phyloP scores from a whole-genome alignment of 1,140 invertebrate species.

The Adoxophyes honmai region DNA sequence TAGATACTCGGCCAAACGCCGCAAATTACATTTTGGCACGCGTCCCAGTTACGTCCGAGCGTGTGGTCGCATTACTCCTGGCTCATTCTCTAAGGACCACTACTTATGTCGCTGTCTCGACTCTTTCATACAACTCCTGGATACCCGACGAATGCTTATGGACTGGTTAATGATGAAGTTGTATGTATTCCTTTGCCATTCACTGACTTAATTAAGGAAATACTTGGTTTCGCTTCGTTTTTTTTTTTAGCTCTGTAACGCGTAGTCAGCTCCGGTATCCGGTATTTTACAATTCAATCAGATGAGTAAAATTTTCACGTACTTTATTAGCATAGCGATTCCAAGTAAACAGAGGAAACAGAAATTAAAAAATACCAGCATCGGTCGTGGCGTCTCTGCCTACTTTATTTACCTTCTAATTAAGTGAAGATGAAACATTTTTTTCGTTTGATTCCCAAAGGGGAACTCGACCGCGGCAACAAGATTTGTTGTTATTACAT shows the following conservation, averaged over 20 bases:
- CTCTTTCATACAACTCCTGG: slow-evolving; percentile 27
- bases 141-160: not conserved
- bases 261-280: no score
- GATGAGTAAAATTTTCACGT: not conserved
- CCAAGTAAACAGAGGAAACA: not conserved
- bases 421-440: slow-evolving; percentile 36
- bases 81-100: slow-evolving; percentile 25
- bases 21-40: slow-evolving; percentile 9
- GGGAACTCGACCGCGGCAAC: slow-evolving; percentile 29
- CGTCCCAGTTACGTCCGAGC: not conserved
- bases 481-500: slow-evolving; percentile 30
- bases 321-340: not conserved
- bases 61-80: slow-evolving; percentile 6
- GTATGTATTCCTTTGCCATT: not conserved
- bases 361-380: slow-evolving; percentile 15
- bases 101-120: slow-evolving; percentile 37
- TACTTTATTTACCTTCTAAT: slow-evolving; percentile 44
- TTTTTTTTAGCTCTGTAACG: not conserved
- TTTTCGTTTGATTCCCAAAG: slow-evolving; percentile 23
- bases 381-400: slow-evolving; percentile 20
- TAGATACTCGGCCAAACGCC: not conserved
- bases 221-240: no score
- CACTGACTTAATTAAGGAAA: no score
- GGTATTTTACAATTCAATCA: no score
- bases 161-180: slow-evolving; percentile 2